Evolutionary conservation across 2,888 invertebrate species (phyloP).

Genomic region (Hypomecis punctinalis): DNA sequence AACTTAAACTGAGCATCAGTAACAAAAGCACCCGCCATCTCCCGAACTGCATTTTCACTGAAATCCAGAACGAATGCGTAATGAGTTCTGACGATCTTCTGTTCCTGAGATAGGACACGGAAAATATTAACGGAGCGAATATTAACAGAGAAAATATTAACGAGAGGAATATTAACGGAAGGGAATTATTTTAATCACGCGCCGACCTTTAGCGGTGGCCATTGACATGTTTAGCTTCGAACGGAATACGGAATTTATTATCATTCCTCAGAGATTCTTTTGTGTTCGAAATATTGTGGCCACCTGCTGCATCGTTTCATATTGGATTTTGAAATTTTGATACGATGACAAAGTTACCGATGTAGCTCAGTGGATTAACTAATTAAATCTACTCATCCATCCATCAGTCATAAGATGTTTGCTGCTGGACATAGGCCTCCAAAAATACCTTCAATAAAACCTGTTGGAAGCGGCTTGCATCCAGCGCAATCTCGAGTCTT

Average conservation of each 20-base stretch:
- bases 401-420: background rate
- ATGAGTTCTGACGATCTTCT: slow-evolving; percentile 42
- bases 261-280: background rate
- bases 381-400: no score
- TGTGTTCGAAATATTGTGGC: background rate
- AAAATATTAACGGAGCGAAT: slow-evolving; percentile 38
- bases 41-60: slow-evolving; percentile 21
- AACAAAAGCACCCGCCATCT: background rate
- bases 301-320: background rate
- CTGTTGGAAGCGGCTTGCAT: no score
- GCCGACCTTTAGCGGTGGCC: slow-evolving; percentile 28
- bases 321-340: background rate
- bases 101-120: slow-evolving; percentile 44
- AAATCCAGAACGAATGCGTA: slow-evolving; percentile 43
- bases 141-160: slow-evolving; percentile 30
- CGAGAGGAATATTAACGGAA: slow-evolving; percentile 31
- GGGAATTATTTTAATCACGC: slow-evolving; percentile 32
- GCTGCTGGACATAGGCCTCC: no score
- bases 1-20: background rate
- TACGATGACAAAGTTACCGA: background rate
- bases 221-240: slow-evolving; percentile 25
- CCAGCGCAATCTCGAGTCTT: no score
- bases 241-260: slow-evolving; percentile 18
- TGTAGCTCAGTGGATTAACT: background rate
- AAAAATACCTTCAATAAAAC: no score